Evolutionary conservation across 2,797 vertebrate species (phyloP).

Genomic region (Esox lucius): DNA sequence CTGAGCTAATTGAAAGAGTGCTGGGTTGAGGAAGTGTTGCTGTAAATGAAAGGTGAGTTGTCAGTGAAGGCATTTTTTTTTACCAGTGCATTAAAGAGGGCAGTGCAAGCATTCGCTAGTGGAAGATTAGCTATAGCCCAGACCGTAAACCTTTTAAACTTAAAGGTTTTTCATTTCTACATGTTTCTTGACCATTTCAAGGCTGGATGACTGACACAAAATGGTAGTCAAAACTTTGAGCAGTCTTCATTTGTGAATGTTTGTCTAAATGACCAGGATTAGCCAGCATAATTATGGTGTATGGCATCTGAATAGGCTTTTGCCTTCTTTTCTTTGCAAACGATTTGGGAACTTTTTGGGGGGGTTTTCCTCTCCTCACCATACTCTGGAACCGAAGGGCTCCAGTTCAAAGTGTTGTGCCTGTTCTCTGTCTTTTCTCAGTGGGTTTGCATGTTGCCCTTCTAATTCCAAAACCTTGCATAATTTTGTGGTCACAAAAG

Average conservation of each 20-base stretch:
- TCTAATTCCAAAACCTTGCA: slow-evolving; percentile 1
- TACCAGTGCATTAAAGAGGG: background rate
- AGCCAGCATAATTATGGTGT: background rate
- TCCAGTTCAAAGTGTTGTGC: slow-evolving; percentile 1
- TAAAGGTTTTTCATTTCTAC: background rate
- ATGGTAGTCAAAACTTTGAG: background rate
- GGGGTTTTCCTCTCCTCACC: background rate
- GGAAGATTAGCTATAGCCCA: background rate
- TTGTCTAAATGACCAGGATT: background rate
- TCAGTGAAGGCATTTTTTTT: slow-evolving; percentile 5
- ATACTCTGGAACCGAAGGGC: background rate
- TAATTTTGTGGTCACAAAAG: slow-evolving; percentile 1
- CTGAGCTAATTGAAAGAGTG: slow-evolving; percentile 24
- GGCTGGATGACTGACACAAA: background rate
- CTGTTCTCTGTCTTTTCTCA: background rate
- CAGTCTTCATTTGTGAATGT: background rate
- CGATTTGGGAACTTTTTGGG: background rate
- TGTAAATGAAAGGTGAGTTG: slow-evolving; percentile 20
- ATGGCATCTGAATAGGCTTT: background rate
- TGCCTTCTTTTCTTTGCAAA: background rate
- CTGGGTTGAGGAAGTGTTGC: slow-evolving; percentile 32
- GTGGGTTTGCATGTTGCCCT: slow-evolving; percentile 9
- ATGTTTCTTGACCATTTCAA: background rate
- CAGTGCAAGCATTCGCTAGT: background rate
- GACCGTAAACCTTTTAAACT: background rate